Conservation (phyloP, 2,888 invertebrate genomes). For the Machimus atricapillus region DNA sequence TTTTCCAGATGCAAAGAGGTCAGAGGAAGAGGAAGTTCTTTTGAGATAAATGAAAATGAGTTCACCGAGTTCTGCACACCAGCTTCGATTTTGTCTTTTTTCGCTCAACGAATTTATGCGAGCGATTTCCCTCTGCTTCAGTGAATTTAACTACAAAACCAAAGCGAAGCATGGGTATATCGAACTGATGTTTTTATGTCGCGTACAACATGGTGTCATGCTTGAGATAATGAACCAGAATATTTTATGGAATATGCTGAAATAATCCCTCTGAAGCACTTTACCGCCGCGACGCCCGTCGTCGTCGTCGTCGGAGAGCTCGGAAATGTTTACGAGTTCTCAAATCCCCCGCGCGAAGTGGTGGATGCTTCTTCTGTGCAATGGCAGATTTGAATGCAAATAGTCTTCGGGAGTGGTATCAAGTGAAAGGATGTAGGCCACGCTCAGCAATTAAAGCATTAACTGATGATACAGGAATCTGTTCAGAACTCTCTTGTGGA, state of each 20-base stretch:
- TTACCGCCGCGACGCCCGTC: not conserved
- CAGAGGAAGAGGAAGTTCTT: not conserved
- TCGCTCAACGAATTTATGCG: conserved; percentile 9
- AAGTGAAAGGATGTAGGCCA: not conserved
- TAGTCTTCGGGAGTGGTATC: not conserved
- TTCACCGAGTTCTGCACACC: conserved; percentile 18
- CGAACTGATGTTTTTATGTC: not conserved
- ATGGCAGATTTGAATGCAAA: not conserved
- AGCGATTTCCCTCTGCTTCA: conserved; percentile 3
- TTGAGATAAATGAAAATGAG: conserved; percentile 27
- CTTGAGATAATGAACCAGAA: not conserved
- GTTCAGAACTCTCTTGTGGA: not conserved
- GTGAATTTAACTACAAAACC: conserved; percentile 4
- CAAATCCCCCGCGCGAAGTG: not conserved
- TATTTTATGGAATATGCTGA: not conserved
- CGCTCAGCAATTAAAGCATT: not conserved
- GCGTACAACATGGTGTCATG: not conserved
- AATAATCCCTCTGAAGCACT: not conserved
- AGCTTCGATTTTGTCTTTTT: conserved; percentile 17
- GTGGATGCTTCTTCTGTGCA: not conserved
- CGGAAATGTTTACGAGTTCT: not conserved
- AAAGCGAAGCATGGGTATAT: not conserved
- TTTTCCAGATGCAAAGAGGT: not conserved
- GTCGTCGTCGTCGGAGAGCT: not conserved
- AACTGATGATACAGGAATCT: not conserved